Conservation (phyloP, 1,140 invertebrate species). For the Hyphantria cunea region DNA sequence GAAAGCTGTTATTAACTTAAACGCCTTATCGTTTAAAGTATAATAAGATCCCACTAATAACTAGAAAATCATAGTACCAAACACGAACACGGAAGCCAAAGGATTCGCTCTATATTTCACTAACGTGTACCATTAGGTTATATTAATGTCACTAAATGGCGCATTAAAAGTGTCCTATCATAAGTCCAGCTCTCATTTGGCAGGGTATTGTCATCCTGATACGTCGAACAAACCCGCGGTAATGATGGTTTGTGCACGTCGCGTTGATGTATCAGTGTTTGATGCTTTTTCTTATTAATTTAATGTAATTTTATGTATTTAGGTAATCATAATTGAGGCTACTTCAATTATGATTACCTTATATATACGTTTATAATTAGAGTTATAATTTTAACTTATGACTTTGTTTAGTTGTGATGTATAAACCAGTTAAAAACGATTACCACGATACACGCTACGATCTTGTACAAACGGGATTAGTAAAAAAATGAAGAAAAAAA, state of each 20-base stretch:
- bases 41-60: not conserved
- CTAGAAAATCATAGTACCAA: not conserved
- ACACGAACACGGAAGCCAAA: conserved; percentile 29
- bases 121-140: conserved; percentile 46
- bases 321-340: too few species aligned
- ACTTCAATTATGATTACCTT: too few species aligned
- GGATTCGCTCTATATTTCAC: conserved; percentile 46
- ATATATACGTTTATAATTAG: too few species aligned
- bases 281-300: conserved; percentile 9
- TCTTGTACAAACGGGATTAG: too few species aligned
- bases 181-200: conserved; percentile 67
- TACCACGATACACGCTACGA: too few species aligned
- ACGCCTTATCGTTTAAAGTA: too few species aligned
- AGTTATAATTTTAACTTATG: too few species aligned
- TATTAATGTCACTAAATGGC: conserved; percentile 58
- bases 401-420: too few species aligned
- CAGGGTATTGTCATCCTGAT: conserved; percentile 71
- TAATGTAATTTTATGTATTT: not conserved
- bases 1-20: too few species aligned
- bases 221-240: conserved; percentile 69
- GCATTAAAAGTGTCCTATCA: conserved; percentile 65
- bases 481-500: too few species aligned
- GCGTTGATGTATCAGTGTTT: conserved; percentile 28
- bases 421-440: too few species aligned
- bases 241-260: conserved; percentile 52